Percentiles rank a stretch among this genome's conserved stretches.
Evolutionary conservation across 2,113 vertebrate species (phyloP).

Genomic region (Heterochromis multidens): DNA sequence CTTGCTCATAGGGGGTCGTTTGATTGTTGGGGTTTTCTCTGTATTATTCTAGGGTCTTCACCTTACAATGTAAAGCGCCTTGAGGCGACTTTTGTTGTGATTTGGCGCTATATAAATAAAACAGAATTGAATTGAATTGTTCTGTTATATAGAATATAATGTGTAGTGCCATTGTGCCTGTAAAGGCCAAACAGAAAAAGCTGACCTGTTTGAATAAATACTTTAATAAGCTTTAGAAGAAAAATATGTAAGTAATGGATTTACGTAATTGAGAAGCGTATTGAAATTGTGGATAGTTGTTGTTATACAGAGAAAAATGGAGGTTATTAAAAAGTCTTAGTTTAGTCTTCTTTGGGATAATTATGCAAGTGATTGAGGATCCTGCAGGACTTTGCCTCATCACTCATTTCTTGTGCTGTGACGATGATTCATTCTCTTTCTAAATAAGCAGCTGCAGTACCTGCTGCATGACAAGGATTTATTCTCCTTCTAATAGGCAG

Average conservation of each 20-base stretch:
- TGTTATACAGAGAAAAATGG: neutral
- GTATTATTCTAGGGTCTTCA: no score
- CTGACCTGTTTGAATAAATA: no score
- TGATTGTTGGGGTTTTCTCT: no score
- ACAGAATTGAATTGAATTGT: no score
- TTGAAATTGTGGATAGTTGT: neutral
- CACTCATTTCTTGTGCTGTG: neutral
- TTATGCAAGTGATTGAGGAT: constrained; percentile 20
- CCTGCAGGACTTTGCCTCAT: neutral
- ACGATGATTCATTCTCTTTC: constrained; percentile 12
- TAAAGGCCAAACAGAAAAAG: no score
- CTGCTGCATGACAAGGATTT: constrained; percentile 5
- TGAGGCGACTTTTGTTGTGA: no score
- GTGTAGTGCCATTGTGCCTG: neutral
- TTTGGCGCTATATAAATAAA: no score
- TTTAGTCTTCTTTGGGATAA: neutral
- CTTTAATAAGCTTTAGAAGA: no score
- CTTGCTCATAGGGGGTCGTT: no score
- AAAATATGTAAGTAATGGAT: neutral
- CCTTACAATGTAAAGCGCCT: no score
- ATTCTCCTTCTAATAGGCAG: neutral
- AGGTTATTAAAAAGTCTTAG: neutral
- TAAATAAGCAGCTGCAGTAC: neutral
- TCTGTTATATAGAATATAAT: neutral
- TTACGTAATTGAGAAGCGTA: neutral